These are phyloP conservation scores for Eubucco bourcierii DNA, from an alignment of 2,113 vertebrate species.

Conservation along the genomic window DNA sequence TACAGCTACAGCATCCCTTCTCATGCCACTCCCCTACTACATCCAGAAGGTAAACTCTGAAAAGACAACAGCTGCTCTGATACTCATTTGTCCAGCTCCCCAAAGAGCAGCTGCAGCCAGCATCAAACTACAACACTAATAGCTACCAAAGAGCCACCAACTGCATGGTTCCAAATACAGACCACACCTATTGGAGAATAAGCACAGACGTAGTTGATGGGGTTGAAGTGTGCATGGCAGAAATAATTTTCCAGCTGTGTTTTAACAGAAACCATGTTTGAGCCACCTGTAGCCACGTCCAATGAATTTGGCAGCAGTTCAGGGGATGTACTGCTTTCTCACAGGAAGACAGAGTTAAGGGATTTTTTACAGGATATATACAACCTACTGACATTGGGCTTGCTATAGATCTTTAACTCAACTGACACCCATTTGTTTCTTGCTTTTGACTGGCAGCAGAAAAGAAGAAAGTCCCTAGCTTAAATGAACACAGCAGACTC, in stretches of 20 bases:
- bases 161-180: neutral
- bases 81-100: neutral
- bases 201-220: neutral
- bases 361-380: neutral
- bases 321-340: neutral
- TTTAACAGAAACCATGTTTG: neutral
- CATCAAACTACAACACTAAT: neutral
- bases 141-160: neutral
- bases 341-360: neutral
- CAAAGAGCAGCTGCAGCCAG: rapidly evolving
- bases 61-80: neutral
- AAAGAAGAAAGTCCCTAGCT: neutral
- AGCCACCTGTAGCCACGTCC: conserved; percentile 20
- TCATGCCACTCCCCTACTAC: neutral
- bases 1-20: neutral
- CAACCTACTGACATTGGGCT: neutral
- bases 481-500: neutral
- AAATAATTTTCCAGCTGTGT: neutral
- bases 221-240: neutral
- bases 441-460: neutral
- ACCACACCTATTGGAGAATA: neutral
- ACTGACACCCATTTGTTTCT: neutral
- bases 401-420: neutral
- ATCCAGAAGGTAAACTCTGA: neutral
- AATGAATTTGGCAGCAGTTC: neutral